These are phyloP conservation scores for Drosophila affinis DNA, from an alignment of 2,888 invertebrate genomes.

Conservation along the genomic window DNA sequence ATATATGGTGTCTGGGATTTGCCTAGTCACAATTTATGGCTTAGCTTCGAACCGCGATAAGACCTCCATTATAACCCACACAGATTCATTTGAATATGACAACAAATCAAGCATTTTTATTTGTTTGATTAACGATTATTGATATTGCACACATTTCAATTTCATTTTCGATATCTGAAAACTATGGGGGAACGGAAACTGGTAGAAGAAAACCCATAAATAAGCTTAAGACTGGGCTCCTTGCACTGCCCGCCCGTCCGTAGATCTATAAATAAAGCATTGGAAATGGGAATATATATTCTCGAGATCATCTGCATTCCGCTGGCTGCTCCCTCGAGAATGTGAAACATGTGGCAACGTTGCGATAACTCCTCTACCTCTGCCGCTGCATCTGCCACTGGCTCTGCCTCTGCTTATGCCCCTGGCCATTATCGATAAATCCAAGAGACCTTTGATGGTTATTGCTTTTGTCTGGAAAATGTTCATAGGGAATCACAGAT, in stretches of 20 bases:
- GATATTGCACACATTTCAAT: constrained; percentile 25
- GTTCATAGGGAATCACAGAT: constrained; percentile 2
- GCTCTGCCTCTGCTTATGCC: no score
- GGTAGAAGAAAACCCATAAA: constrained; percentile 24
- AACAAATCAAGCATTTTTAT: constrained; percentile 22
- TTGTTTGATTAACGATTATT: constrained; percentile 47
- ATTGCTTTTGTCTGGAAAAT: constrained; percentile 28
- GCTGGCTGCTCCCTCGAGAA: constrained; percentile 15
- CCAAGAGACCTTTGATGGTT: constrained; percentile 20
- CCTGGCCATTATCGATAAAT: constrained; percentile 28
- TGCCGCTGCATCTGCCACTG: not conserved
- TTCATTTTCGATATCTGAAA: constrained; percentile 23
- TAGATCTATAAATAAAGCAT: constrained; percentile 35
- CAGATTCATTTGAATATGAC: not conserved
- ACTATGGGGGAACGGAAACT: constrained; percentile 11
- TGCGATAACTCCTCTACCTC: constrained; percentile 25
- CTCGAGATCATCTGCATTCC: constrained; percentile 21
- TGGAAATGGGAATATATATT: constrained; percentile 4
- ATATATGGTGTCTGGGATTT: not conserved
- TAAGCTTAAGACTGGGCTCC: constrained; percentile 33
- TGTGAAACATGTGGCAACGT: constrained; percentile 38
- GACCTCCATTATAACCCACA: constrained; percentile 6
- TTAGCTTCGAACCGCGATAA: not conserved
- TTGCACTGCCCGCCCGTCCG: not conserved
- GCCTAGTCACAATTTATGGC: constrained; percentile 8